Conservation (phyloP, 1,140 invertebrate genomes). For the Berghia stephanieae region DNA sequence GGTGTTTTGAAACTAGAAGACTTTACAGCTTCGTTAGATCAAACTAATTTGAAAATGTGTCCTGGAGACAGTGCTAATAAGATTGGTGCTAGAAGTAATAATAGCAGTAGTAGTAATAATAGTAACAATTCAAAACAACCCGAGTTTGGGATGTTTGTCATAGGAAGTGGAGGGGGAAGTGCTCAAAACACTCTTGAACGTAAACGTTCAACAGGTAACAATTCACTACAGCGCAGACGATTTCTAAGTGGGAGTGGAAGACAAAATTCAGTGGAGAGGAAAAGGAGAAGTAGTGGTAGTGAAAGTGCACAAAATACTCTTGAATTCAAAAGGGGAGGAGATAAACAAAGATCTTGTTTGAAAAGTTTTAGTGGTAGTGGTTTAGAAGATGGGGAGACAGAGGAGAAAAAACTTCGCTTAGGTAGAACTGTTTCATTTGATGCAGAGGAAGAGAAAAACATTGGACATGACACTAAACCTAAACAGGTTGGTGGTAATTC, state of each 20-base stretch:
- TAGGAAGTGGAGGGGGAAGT: neutral
- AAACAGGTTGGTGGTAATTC: no score
- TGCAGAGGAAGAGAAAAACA: conserved; percentile 24
- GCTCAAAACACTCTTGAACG: neutral
- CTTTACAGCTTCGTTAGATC: no score
- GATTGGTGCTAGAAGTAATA: neutral
- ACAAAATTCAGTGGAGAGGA: neutral
- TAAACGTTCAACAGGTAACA: neutral
- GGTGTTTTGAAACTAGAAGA: neutral
- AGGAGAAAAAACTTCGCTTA: neutral
- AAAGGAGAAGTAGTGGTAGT: neutral
- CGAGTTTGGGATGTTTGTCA: neutral
- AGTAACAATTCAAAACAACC: neutral
- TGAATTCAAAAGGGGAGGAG: neutral
- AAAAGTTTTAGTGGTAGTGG: neutral
- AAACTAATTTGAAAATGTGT: conserved; percentile 4
- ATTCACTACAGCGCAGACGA: neutral
- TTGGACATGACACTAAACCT: neutral
- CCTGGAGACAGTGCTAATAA: neutral
- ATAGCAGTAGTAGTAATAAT: no score
- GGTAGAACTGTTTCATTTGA: conserved; percentile 27
- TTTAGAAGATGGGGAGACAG: neutral
- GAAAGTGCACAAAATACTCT: neutral
- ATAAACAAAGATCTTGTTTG: conserved; percentile 15
- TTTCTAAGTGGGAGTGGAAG: neutral